Evolutionary conservation across 2,797 vertebrate genomes (phyloP).

Genomic region (Tapera naevia): DNA sequence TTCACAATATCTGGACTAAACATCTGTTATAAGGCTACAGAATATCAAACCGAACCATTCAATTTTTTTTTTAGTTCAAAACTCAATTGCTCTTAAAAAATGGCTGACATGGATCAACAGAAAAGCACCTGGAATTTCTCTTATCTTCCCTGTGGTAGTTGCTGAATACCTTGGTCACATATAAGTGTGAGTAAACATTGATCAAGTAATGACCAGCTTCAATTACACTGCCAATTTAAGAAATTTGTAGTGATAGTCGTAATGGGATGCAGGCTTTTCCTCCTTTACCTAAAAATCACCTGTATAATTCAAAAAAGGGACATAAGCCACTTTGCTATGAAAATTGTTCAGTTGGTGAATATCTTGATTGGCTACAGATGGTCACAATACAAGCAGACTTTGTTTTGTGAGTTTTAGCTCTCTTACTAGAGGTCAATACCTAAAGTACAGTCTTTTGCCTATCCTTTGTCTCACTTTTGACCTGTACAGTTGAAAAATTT

Average conservation of each 20-base stretch:
- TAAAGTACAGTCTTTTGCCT: background rate
- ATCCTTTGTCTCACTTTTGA: background rate
- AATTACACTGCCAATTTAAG: background rate
- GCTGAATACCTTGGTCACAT: background rate
- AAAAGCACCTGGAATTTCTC: background rate
- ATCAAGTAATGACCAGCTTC: background rate
- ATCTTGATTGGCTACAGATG: background rate
- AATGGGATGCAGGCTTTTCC: background rate
- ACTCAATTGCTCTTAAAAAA: background rate
- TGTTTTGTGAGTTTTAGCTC: background rate
- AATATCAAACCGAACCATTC: background rate
- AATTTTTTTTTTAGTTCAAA: background rate
- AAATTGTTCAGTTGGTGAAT: background rate
- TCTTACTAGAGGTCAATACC: background rate
- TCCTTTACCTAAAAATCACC: background rate
- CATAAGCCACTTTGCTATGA: background rate
- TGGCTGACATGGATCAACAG: background rate
- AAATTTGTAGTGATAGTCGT: background rate
- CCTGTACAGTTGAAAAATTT: background rate
- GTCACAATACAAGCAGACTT: background rate
- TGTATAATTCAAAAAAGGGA: background rate
- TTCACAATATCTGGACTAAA: background rate
- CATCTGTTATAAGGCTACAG: background rate
- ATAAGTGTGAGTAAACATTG: background rate
- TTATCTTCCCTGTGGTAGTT: background rate